phyloP scores from a whole-genome alignment of 2,113 vertebrate genomes.

The Zosterops pallidus region DNA sequence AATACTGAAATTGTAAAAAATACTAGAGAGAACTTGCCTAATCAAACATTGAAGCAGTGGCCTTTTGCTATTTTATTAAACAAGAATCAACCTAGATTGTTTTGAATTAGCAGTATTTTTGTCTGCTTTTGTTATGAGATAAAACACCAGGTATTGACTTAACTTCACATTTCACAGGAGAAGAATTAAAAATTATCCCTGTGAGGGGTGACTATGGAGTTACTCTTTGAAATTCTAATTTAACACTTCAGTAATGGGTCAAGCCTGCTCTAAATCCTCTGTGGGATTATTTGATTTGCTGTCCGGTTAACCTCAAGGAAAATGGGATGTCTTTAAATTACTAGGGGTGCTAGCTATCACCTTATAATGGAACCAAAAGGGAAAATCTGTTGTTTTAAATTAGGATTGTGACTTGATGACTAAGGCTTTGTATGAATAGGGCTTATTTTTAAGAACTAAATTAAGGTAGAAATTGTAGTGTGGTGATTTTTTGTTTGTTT shows the following conservation, averaged over 20 bases:
- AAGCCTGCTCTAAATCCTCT: conserved; percentile 13
- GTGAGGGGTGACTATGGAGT: conserved; percentile 11
- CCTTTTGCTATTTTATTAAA: conserved; percentile 11
- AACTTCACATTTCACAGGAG: conserved; percentile 27
- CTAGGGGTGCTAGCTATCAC: conserved; percentile 5
- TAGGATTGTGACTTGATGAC: background rate
- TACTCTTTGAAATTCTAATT: conserved; percentile 59
- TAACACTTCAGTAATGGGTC: conserved; percentile 48
- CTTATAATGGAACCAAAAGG: background rate
- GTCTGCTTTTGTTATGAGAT: conserved; percentile 17
- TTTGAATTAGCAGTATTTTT: conserved; percentile 30
- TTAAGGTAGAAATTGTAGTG: background rate
- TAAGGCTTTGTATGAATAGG: background rate
- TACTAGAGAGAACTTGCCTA: background rate
- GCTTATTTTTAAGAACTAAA: background rate
- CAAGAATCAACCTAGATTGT: background rate
- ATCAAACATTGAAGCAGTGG: background rate
- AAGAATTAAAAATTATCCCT: conserved; percentile 44
- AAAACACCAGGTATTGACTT: conserved; percentile 20
- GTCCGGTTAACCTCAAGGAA: conserved; percentile 56
- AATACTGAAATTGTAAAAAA: background rate
- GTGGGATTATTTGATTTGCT: conserved; percentile 54
- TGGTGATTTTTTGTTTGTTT: background rate
- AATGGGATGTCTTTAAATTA: conserved; percentile 45
- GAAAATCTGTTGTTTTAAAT: conserved; percentile 19